Base-by-base conservation (phyloP, 2,113 vertebrate species). In the Cervus canadensis region DNA sequence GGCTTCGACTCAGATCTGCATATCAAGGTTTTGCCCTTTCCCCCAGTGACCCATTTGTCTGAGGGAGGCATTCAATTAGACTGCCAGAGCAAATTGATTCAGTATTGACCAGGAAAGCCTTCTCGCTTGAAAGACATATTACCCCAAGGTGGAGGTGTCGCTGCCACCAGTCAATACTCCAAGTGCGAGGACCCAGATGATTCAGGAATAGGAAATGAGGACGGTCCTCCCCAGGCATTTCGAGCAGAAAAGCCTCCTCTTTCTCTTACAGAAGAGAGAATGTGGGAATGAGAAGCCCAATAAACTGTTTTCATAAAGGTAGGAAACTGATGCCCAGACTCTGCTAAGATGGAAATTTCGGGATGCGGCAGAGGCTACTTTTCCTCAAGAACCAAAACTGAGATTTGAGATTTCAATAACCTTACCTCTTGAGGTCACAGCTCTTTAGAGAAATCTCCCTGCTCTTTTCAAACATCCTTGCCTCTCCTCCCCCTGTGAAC, bases 51-150 rank as follows among this genome's bases (percentile, higher is more conserved):
- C 97, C 93, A 97, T 98, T 98, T 98, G 98, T 98, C 97, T 93
- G 71, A 97, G 87, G 98, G 91, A 98, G 96, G 95, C 97, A 97
- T 97, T 98, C 96, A 98, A 97, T 98, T 98, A 98, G 97, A 36
- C 97, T 94, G 95, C 92, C 93, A 91, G 97, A 91, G 89, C 25
- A 87, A 94, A 98, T 89, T 87, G 98, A 98, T 97, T 98, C 88
- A 62, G 87, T 96, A 97, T 98, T 97, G 97, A 98, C 91, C 97
- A 97, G 78, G 30, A 96, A 97, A 92, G 62, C 8, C 82, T 97
- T 95, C 95, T 64, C 86, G 89, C 95, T 92, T 97, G 97, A 96
- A 97, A 98, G 97, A 97, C 86, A 54, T 83, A 95, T 40, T 56
- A 74, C 23, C 45, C 82, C 36, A 76, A 94, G 76, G 89, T 48